These are phyloP conservation scores for Carterocephalus palaemon DNA, from an alignment of 2,888 invertebrate species.

Conservation along the genomic window DNA sequence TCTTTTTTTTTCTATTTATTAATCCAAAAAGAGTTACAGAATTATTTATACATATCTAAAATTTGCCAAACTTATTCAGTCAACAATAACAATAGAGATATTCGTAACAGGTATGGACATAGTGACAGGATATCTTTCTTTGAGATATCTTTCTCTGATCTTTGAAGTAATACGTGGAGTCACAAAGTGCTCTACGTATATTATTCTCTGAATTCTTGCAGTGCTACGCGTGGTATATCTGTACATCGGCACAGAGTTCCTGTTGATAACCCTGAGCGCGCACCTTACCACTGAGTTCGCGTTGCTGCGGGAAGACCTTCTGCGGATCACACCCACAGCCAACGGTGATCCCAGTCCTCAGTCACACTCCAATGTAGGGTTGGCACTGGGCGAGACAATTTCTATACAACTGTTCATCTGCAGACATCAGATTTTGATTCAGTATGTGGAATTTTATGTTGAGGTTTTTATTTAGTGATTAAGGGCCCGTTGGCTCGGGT, in stretches of 20 bases:
- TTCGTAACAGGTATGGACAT: too few species aligned
- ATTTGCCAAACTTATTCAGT: too few species aligned
- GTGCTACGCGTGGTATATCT: constrained; percentile 42
- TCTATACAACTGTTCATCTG: constrained; percentile 38
- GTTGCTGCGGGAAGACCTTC: constrained; percentile 49
- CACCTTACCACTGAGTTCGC: constrained; percentile 48
- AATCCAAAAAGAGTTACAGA: too few species aligned
- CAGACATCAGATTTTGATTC: constrained; percentile 49
- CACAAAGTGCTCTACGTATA: background rate
- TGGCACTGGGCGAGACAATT: background rate
- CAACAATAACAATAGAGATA: too few species aligned
- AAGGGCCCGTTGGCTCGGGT: too few species aligned
- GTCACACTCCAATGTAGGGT: background rate
- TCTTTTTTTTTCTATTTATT: too few species aligned
- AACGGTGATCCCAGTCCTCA: constrained; percentile 13
- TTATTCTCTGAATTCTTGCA: constrained; percentile 34
- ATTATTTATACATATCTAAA: too few species aligned
- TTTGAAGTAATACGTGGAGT: too few species aligned
- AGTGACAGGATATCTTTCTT: too few species aligned
- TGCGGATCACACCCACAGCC: constrained; percentile 31
- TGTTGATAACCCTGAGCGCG: constrained; percentile 47
- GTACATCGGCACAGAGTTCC: constrained; percentile 46
- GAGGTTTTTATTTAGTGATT: too few species aligned
- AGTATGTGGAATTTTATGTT: constrained; percentile 38
- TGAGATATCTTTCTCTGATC: too few species aligned